Evolutionary conservation across 37 sponge, comb jelly and placozoan species (phyloP), one percentile per base, ranked within the genome.

Genomic region (Halichondria panicea): DNA sequence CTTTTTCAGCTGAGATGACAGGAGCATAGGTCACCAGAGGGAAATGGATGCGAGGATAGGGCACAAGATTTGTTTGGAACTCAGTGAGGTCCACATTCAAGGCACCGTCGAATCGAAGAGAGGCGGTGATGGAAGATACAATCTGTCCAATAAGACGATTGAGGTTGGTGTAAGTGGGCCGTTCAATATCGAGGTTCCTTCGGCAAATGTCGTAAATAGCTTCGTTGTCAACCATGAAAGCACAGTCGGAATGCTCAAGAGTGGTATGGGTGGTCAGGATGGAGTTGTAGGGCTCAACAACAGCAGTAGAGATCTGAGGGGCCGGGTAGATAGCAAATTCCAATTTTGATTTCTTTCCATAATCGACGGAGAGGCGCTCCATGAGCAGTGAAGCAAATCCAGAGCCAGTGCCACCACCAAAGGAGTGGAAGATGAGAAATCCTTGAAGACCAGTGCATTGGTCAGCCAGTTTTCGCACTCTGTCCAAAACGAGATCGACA

Each of bases 211-310:
- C 98, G 66, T 94, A 97, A 81, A 89, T 91, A 52, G 98, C 98
- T 70, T 97, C 98, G 66, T 97, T 97, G 84, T 97, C 98, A 6
- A 94, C 95, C 98, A 97, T 97, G 85, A 97, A 97, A 65, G 98
- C 92, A 82, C 98, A 97, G 81, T 97, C 98, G 24, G 93, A 94
- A 88, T 78, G 94, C 95, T 83, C 94, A 56, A 62, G 98, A 70
- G 79, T 92, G 72, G 86, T 97, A 88, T 71, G 98, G 85, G 88
- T 93, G 91, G 67, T 94, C 80, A 84, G 95, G 77, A 84, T 88
- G 28, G 95, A 85, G 88, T 97, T 97, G 88, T 97, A 97, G 21
- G 98, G 98, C 78, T 97, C 98, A 69, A 97, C 98, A 22, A 97
- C 95, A 34, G 98, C 98, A 43, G 95, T 94, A 38, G 92, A 78